phyloP scores from a whole-genome alignment of 2,113 vertebrate species.

The Uria aalge region DNA sequence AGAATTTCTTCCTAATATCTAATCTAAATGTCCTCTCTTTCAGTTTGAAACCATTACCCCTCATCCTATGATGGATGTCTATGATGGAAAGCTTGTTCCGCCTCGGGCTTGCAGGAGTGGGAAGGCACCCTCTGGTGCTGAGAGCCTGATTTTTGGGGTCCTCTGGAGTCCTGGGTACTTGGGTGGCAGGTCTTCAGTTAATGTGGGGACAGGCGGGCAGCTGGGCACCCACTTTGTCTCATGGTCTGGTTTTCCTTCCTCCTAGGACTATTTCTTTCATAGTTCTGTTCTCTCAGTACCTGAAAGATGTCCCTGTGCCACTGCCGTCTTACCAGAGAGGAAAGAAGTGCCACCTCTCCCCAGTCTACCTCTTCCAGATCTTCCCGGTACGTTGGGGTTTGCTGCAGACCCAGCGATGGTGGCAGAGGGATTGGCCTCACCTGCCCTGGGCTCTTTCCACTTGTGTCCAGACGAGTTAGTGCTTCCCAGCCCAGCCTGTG shows the following conservation, averaged over 20 bases:
- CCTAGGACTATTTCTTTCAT: slow-evolving; percentile 88
- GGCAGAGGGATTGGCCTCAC: neutral
- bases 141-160: neutral
- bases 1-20: no score
- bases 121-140: neutral
- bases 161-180: neutral
- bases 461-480: fast-evolving
- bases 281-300: slow-evolving; percentile 94
- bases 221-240: neutral
- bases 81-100: neutral
- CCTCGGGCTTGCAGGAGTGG: neutral
- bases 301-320: slow-evolving; percentile 82
- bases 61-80: no score
- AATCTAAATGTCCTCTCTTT: no score
- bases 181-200: neutral
- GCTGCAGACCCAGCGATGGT: neutral
- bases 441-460: neutral
- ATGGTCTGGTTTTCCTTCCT: neutral
- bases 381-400: slow-evolving; percentile 81
- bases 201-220: neutral
- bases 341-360: slow-evolving; percentile 77
- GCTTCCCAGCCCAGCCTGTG: neutral
- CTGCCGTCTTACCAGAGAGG: slow-evolving; percentile 79
- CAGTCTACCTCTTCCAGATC: slow-evolving; percentile 88
- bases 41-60: no score